phyloP scores from a whole-genome alignment of 2,888 invertebrate species.

The Linyphia triangularis region DNA sequence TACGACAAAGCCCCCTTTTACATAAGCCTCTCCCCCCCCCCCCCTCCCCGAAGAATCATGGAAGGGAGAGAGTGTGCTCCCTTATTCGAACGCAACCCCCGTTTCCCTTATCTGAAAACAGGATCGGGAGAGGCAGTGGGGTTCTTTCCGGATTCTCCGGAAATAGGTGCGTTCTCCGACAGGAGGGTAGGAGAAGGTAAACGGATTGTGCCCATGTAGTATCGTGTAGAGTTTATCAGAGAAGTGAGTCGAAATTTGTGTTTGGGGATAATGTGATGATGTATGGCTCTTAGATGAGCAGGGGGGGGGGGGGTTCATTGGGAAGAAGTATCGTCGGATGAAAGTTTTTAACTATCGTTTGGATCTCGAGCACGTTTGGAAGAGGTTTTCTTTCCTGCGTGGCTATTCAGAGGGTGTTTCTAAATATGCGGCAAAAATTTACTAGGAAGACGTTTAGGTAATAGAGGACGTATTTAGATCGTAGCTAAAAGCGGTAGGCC shows the following conservation, averaged over 20 bases:
- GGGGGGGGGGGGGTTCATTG: background rate
- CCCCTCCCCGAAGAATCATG: background rate
- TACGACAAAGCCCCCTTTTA: background rate
- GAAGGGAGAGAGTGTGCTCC: conserved; percentile 10
- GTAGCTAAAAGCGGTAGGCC: no score
- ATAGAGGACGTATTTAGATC: no score
- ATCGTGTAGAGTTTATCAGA: conserved; percentile 16
- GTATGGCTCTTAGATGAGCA: background rate
- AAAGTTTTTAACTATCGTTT: no score
- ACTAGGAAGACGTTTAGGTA: no score
- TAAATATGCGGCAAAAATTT: no score
- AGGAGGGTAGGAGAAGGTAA: conserved; percentile 9
- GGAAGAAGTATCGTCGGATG: no score
- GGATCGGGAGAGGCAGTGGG: conserved; percentile 47
- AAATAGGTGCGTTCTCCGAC: conserved; percentile 62
- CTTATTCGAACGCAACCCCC: background rate
- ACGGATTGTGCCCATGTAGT: conserved; percentile 1
- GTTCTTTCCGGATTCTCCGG: conserved; percentile 58
- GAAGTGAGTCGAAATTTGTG: conserved; percentile 46
- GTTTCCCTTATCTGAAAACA: conserved; percentile 38
- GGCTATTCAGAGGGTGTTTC: no score
- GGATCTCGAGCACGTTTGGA: no score
- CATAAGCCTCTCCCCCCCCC: conserved; percentile 4
- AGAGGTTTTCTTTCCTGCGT: no score
- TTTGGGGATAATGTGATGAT: conserved; percentile 62